Conservation (phyloP, 2,888 invertebrate genomes). For the Drosophila differens region DNA sequence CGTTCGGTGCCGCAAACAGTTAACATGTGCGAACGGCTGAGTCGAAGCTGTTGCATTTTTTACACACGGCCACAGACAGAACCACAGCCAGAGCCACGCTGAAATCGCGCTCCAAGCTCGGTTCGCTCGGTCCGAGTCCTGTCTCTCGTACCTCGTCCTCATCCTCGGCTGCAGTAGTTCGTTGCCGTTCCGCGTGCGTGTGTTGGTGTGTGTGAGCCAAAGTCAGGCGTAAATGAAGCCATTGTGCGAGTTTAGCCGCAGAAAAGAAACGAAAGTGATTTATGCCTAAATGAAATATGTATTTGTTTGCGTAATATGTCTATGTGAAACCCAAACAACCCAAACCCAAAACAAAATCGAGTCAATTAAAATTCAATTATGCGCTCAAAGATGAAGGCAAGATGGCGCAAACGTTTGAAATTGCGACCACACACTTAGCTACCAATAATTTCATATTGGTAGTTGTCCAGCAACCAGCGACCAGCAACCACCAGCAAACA, state of each 20-base stretch:
- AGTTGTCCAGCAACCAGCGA: neutral
- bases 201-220: slow-evolving; percentile 40
- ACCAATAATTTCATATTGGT: slow-evolving; percentile 4
- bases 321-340: slow-evolving; percentile 40
- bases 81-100: slow-evolving; percentile 43
- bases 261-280: slow-evolving; percentile 70
- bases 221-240: slow-evolving; percentile 67
- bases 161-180: slow-evolving; percentile 9
- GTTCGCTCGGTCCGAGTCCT: slow-evolving; percentile 30
- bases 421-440: slow-evolving; percentile 54
- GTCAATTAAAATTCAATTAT: slow-evolving; percentile 77
- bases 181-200: slow-evolving; percentile 22
- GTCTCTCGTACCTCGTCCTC: slow-evolving; percentile 24
- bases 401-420: slow-evolving; percentile 76
- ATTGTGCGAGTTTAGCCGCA: slow-evolving; percentile 67
- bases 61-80: slow-evolving; percentile 34
- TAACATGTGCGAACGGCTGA: slow-evolving; percentile 79
- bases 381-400: slow-evolving; percentile 71
- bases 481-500: neutral
- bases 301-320: slow-evolving; percentile 50
- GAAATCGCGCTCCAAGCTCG: slow-evolving; percentile 41
- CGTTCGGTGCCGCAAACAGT: slow-evolving; percentile 85
- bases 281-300: slow-evolving; percentile 67
- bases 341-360: slow-evolving; percentile 11
- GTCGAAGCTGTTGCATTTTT: slow-evolving; percentile 31